These are phyloP conservation scores for Drosophila anomalata DNA, from an alignment of 2,888 invertebrate species.

Conservation along the genomic window DNA sequence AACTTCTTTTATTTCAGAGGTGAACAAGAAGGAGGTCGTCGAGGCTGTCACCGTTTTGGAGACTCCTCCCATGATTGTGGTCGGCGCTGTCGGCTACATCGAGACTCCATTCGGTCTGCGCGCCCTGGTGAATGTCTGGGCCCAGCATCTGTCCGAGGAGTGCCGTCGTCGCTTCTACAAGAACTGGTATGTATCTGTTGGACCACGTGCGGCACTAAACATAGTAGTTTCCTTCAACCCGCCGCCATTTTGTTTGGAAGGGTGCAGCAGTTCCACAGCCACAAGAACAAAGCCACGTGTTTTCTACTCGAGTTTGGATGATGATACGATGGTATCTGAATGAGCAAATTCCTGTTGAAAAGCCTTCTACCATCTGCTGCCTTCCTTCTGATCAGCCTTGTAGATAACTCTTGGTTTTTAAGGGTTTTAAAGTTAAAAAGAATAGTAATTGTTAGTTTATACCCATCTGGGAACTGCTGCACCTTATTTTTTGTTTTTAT, in stretches of 20 bases:
- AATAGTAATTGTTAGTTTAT: too few relatives aligned
- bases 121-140: constrained; percentile 98
- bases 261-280: not conserved
- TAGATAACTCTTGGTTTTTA: constrained; percentile 13
- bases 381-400: constrained; percentile 82
- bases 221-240: not conserved
- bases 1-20: constrained; percentile 87
- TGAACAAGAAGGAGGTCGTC: constrained; percentile 99
- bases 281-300: constrained; percentile 51
- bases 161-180: constrained; percentile 99
- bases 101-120: constrained; percentile 99
- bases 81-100: constrained; percentile 99
- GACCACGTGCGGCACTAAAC: constrained; percentile 16
- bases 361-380: constrained; percentile 83
- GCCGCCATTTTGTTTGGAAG: constrained; percentile 60
- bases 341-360: constrained; percentile 70
- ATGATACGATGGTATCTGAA: constrained; percentile 84
- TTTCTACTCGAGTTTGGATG: constrained; percentile 66
- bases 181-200: constrained; percentile 93
- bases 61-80: constrained; percentile 98
- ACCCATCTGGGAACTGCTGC: not conserved
- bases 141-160: constrained; percentile 99
- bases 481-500: not conserved
- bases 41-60: constrained; percentile 99
- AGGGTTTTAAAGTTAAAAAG: too few relatives aligned